Conservation (phyloP, 2,888 invertebrate species). For the Neria commutata region DNA sequence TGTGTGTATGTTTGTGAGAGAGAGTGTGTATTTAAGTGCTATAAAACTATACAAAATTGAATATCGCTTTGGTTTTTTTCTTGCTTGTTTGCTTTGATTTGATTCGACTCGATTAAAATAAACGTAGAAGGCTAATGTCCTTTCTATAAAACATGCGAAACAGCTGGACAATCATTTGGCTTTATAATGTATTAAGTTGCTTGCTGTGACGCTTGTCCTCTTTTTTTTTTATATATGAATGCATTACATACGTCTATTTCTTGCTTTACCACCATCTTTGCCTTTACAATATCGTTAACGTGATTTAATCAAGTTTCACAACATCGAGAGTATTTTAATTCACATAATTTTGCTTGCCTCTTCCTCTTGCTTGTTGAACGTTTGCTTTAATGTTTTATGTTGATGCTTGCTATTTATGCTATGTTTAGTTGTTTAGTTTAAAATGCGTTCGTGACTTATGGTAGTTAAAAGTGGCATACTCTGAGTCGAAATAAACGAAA, state of each 20-base stretch:
- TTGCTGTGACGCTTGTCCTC: conserved; percentile 23
- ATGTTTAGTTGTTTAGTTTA: conserved; percentile 26
- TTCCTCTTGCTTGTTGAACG: conserved; percentile 38
- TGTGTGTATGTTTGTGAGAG: conserved; percentile 35
- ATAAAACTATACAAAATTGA: conserved; percentile 40
- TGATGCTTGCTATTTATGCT: conserved; percentile 48
- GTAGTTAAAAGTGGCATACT: too few species aligned
- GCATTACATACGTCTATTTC: conserved; percentile 25
- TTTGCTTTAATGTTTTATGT: conserved; percentile 49
- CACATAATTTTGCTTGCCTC: conserved; percentile 37
- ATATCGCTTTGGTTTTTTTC: conserved; percentile 7
- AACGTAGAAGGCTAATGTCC: too few species aligned
- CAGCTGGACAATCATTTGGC: background rate
- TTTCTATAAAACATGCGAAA: conserved; percentile 20
- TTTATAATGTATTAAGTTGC: conserved; percentile 20
- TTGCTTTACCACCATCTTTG: conserved; percentile 25
- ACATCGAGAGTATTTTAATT: conserved; percentile 60
- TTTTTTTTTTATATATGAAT: conserved; percentile 27
- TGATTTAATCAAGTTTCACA: conserved; percentile 60
- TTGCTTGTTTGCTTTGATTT: conserved; percentile 12
- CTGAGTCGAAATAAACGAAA: too few species aligned
- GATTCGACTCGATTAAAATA: too few species aligned
- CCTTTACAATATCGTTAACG: conserved; percentile 46
- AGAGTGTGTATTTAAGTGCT: conserved; percentile 35
- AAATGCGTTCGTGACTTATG: too few species aligned